Percentiles rank a stretch among this genome's conserved stretches.
These are phyloP conservation scores for Clarias pachynema DNA, from an alignment of 2,797 vertebrate genomes.

Conservation along the genomic window DNA sequence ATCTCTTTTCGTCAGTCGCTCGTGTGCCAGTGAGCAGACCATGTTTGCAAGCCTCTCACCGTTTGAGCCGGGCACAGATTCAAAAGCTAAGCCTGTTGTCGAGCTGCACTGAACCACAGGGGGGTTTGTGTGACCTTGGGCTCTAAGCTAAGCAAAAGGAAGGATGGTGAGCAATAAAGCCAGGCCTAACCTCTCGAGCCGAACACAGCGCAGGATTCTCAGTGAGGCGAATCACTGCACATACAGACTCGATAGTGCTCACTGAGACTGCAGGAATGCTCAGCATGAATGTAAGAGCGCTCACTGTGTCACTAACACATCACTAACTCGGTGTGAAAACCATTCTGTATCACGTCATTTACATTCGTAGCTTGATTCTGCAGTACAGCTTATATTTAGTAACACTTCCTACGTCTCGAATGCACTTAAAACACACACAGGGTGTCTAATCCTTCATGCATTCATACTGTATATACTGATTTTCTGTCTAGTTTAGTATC, in stretches of 20 bases:
- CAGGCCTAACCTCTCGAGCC: slow-evolving; percentile 21
- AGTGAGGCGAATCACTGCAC: slow-evolving; percentile 11
- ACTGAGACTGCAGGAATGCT: neutral
- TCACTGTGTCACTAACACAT: slow-evolving; percentile 2
- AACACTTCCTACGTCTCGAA: neutral
- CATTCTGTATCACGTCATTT: neutral
- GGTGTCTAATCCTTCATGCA: no score
- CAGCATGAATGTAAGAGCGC: neutral
- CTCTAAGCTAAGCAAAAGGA: slow-evolving; percentile 32
- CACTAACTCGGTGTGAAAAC: neutral
- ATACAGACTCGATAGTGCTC: neutral
- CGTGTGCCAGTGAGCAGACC: slow-evolving; percentile 30
- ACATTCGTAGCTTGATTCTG: neutral
- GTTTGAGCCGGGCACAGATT: slow-evolving; percentile 29
- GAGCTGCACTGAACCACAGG: slow-evolving; percentile 28
- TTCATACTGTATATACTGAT: no score
- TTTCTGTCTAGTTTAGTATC: no score
- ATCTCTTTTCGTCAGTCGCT: slow-evolving; percentile 1
- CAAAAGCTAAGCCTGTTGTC: slow-evolving; percentile 27
- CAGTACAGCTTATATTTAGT: no score
- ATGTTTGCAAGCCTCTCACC: slow-evolving; percentile 33
- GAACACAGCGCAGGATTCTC: slow-evolving; percentile 12
- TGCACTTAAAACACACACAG: neutral
- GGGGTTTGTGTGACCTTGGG: slow-evolving; percentile 47
- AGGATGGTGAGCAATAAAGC: slow-evolving; percentile 28